These are phyloP conservation scores for Drosophila burlai DNA, from an alignment of 1,140 invertebrate species.

Conservation along the genomic window DNA sequence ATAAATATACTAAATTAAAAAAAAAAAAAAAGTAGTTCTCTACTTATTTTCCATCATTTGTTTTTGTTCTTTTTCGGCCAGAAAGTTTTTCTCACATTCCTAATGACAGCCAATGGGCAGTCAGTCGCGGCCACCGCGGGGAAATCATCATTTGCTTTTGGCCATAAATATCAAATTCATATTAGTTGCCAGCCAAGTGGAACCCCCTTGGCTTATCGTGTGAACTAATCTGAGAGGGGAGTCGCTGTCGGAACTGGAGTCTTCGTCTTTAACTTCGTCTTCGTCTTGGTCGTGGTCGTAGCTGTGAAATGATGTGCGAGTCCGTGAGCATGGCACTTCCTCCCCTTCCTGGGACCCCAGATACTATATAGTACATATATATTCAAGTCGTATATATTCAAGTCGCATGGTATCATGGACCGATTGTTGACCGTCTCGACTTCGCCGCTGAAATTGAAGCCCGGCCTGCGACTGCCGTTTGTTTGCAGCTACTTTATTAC, in stretches of 20 bases:
- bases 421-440: constrained; percentile 62
- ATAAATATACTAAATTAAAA: too few relatives aligned
- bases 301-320: constrained; percentile 76
- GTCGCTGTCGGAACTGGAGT: constrained; percentile 14
- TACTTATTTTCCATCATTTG: not conserved
- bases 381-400: not conserved
- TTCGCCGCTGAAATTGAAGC: constrained; percentile 68
- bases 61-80: not conserved
- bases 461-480: constrained; percentile 39
- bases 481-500: constrained; percentile 74
- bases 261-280: not conserved
- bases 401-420: constrained; percentile 55
- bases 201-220: constrained; percentile 76
- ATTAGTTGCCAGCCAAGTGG: constrained; percentile 69
- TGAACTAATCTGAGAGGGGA: constrained; percentile 73
- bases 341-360: constrained; percentile 14
- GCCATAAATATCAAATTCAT: constrained; percentile 65
- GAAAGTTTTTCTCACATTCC: constrained; percentile 48
- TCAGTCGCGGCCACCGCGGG: constrained; percentile 6
- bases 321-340: constrained; percentile 68
- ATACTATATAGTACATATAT: not conserved
- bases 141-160: constrained; percentile 52
- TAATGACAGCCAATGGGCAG: constrained; percentile 43
- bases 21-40: not conserved
- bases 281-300: constrained; percentile 3